Evolutionary conservation across 2,797 vertebrate genomes (phyloP).

Genomic region (Cynopterus sphinx): DNA sequence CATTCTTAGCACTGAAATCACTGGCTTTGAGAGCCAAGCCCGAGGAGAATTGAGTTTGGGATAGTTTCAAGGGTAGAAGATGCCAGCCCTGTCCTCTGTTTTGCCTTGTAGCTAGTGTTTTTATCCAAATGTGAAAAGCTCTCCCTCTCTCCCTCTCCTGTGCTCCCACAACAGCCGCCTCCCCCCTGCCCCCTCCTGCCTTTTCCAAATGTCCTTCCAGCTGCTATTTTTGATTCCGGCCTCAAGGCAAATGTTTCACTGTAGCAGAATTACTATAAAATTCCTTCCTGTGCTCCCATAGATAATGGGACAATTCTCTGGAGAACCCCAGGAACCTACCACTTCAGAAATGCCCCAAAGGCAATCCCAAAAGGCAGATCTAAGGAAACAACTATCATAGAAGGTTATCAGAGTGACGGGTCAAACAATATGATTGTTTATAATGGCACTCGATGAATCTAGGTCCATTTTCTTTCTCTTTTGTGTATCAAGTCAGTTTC

Average conservation of each 20-base stretch:
- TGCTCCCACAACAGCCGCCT: constrained; percentile 12
- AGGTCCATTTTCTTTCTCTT: not conserved
- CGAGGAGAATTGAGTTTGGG: constrained; percentile 50
- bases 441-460: not conserved
- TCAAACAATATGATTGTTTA: constrained; percentile 48
- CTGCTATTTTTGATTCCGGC: constrained; percentile 73
- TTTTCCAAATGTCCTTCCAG: constrained; percentile 79
- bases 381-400: constrained; percentile 12
- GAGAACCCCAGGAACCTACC: constrained; percentile 55
- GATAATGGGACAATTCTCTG: constrained; percentile 60
- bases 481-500: not conserved
- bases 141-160: constrained; percentile 64
- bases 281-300: constrained; percentile 73
- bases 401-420: constrained; percentile 17
- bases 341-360: constrained; percentile 63
- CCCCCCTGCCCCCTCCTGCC: not conserved
- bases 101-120: constrained; percentile 63
- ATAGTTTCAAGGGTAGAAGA: constrained; percentile 47
- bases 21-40: constrained; percentile 22
- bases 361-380: constrained; percentile 58
- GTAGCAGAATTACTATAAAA: constrained; percentile 77
- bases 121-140: constrained; percentile 51
- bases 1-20: constrained; percentile 31
- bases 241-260: constrained; percentile 75
- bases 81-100: constrained; percentile 59